Evolutionary conservation across 2,113 vertebrate species (phyloP).

Genomic region (Excalfactoria chinensis): DNA sequence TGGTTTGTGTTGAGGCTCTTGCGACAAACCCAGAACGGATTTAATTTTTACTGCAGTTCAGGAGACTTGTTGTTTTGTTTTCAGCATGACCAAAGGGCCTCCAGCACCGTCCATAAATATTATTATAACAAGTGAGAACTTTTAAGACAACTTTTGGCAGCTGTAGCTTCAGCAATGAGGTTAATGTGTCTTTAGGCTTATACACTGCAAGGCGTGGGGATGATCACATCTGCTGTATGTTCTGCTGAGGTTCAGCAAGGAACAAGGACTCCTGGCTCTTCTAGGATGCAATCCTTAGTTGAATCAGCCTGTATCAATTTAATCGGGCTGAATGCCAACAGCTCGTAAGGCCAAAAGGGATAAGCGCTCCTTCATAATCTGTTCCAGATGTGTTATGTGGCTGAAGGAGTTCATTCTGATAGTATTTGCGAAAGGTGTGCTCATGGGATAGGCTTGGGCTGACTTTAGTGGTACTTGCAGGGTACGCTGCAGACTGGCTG

Average conservation of each 20-base stretch:
- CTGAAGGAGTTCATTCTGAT: background rate
- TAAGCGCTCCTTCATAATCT: background rate
- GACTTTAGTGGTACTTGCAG: background rate
- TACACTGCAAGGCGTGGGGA: background rate
- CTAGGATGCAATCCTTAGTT: background rate
- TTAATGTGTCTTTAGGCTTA: background rate
- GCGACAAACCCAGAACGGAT: background rate
- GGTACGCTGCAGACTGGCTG: background rate
- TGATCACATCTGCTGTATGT: background rate
- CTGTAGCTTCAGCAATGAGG: background rate
- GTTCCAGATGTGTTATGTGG: slow-evolving; percentile 23
- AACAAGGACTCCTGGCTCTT: background rate
- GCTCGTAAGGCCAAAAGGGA: background rate
- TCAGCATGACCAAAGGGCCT: background rate
- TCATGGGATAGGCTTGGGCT: background rate
- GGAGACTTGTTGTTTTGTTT: background rate
- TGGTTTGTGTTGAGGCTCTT: background rate
- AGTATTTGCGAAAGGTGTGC: background rate
- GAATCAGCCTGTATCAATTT: slow-evolving; percentile 23
- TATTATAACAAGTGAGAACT: background rate
- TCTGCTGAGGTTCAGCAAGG: slow-evolving; percentile 32
- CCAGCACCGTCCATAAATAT: background rate
- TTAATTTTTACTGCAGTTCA: background rate
- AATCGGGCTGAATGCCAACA: background rate
- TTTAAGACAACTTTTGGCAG: background rate